Evolutionary conservation across 2,888 invertebrate species (phyloP).

Genomic region (Eristalis intricaria): DNA sequence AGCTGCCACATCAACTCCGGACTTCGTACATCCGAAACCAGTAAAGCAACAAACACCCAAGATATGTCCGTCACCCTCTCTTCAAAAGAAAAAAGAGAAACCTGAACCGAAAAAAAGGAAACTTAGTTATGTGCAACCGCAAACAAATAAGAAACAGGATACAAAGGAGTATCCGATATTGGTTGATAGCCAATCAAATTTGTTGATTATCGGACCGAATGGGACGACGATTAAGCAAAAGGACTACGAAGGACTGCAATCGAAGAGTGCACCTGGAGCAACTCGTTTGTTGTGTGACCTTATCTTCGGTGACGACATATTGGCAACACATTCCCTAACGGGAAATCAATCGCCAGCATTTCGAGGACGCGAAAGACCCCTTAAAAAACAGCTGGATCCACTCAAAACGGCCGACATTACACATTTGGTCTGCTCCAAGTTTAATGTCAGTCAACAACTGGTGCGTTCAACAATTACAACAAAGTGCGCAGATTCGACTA

Average conservation of each 20-base stretch:
- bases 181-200: too few relatives aligned
- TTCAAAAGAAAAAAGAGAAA: too few relatives aligned
- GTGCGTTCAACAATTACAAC: conserved; percentile 84
- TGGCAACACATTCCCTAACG: conserved; percentile 83
- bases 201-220: conserved; percentile 75
- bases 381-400: conserved; percentile 79
- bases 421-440: conserved; percentile 72
- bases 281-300: conserved; percentile 82
- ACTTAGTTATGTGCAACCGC: too few relatives aligned
- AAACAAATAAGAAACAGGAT: too few relatives aligned
- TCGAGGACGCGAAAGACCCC: conserved; percentile 70
- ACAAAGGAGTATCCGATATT: too few relatives aligned
- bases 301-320: conserved; percentile 82
- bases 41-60: too few relatives aligned
- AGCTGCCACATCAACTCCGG: too few relatives aligned
- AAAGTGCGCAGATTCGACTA: conserved; percentile 85
- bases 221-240: conserved; percentile 76
- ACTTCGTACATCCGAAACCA: too few relatives aligned
- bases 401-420: conserved; percentile 76
- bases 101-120: too few relatives aligned
- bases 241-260: conserved; percentile 81
- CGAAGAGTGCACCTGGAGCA: conserved; percentile 81
- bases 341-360: conserved; percentile 82
- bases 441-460: conserved; percentile 81
- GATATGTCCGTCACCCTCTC: too few relatives aligned